Conservation (phyloP, 2,113 vertebrate species). For the Vicugna pacos region DNA sequence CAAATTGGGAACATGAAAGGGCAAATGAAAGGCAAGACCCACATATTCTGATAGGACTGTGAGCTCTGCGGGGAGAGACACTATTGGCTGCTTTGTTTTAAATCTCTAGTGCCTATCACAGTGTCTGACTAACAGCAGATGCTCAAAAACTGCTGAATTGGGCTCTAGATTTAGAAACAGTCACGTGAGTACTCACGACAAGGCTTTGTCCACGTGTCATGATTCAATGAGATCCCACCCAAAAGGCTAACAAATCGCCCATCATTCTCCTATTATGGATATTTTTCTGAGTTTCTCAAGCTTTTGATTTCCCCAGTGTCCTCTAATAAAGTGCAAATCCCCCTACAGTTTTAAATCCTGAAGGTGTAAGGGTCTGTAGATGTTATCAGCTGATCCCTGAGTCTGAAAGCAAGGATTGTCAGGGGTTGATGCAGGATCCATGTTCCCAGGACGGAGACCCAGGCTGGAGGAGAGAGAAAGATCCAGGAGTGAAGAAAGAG, state of each 20-base stretch:
- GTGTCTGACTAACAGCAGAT: neutral
- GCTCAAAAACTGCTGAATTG: neutral
- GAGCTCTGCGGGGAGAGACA: neutral
- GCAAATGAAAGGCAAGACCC: neutral
- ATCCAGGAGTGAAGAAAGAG: neutral
- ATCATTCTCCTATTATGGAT: neutral
- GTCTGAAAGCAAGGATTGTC: neutral
- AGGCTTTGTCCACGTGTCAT: neutral
- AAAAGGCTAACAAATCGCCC: neutral
- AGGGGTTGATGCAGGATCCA: neutral
- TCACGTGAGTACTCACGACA: neutral
- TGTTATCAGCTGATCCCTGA: neutral
- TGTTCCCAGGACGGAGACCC: neutral
- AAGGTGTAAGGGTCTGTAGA: neutral
- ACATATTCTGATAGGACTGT: neutral
- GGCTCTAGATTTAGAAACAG: neutral
- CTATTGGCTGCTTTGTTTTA: neutral
- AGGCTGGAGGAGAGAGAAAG: neutral
- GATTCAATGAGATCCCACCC: neutral
- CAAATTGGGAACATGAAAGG: neutral
- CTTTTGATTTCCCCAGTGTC: neutral
- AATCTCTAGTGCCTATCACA: neutral
- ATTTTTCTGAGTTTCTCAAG: constrained; percentile 30
- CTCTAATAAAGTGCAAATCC: neutral
- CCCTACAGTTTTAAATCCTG: neutral